These are phyloP conservation scores for Rhipidura dahli DNA, from an alignment of 2,113 vertebrate genomes.

Conservation along the genomic window DNA sequence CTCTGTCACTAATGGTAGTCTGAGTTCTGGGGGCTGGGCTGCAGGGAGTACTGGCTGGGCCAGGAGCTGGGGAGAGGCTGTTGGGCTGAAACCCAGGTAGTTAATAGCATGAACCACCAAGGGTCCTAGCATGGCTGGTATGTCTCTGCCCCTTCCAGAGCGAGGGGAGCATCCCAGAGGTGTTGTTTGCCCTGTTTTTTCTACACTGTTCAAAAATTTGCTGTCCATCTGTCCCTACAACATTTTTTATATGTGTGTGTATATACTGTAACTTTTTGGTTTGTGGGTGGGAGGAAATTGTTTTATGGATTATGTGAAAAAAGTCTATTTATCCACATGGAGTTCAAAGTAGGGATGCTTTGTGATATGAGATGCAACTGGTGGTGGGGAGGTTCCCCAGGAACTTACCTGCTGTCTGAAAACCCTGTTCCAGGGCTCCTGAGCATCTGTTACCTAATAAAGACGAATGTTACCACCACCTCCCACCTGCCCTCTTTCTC, in stretches of 20 bases:
- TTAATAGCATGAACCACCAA: rapidly evolving
- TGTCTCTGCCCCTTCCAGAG: not conserved
- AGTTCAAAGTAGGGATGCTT: slow-evolving; percentile 10
- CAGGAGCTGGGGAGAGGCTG: not conserved
- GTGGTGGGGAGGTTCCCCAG: slow-evolving; percentile 5
- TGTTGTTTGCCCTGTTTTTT: not conserved
- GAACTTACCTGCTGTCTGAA: slow-evolving; percentile 11
- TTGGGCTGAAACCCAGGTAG: not conserved
- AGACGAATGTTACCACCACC: slow-evolving; percentile 8
- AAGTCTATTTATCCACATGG: slow-evolving; percentile 53
- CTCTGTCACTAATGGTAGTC: not conserved
- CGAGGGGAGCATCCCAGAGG: too few species aligned
- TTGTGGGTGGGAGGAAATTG: not conserved
- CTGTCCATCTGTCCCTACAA: slow-evolving; percentile 24
- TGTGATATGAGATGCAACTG: not conserved
- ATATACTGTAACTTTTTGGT: slow-evolving; percentile 42
- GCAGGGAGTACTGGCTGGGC: not conserved
- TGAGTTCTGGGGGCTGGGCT: not conserved
- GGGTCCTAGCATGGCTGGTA: not conserved
- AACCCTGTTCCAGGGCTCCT: slow-evolving; percentile 10
- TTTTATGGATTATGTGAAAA: slow-evolving; percentile 29
- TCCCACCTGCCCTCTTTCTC: not conserved
- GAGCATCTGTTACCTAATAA: slow-evolving; percentile 57
- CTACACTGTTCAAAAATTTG: not conserved
- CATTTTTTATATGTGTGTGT: slow-evolving; percentile 36